These are phyloP conservation scores for Alca torda DNA, from an alignment of 2,797 vertebrate genomes.

Conservation along the genomic window DNA sequence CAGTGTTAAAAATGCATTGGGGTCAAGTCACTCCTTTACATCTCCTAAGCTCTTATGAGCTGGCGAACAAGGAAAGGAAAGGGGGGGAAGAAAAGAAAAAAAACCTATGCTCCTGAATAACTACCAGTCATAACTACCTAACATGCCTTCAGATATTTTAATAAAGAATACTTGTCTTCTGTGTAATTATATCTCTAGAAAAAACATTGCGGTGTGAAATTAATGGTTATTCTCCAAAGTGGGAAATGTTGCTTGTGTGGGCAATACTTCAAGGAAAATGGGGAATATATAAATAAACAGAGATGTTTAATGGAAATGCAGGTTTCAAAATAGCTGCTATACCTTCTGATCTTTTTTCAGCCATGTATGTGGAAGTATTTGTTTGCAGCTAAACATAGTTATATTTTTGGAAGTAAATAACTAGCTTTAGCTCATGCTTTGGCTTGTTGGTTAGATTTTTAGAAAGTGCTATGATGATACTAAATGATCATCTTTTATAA, in stretches of 20 bases:
- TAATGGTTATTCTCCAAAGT: constrained; percentile 58
- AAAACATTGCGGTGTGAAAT: constrained; percentile 58
- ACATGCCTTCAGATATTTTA: constrained; percentile 54
- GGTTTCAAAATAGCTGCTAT: constrained; percentile 63
- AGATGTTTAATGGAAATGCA: constrained; percentile 49
- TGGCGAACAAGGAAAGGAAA: constrained; percentile 1
- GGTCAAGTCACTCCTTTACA: not conserved
- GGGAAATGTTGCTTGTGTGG: constrained; percentile 55
- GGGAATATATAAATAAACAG: constrained; percentile 56
- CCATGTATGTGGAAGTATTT: constrained; percentile 48
- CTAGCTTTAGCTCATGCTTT: constrained; percentile 51
- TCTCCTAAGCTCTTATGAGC: not conserved
- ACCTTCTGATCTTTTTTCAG: constrained; percentile 65
- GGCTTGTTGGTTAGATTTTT: constrained; percentile 56
- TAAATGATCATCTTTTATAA: constrained; percentile 34
- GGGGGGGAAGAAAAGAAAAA: not conserved
- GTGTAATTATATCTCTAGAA: constrained; percentile 60
- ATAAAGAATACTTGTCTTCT: constrained; percentile 51
- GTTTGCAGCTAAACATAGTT: constrained; percentile 41
- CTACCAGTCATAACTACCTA: constrained; percentile 12
- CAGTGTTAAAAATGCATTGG: not conserved
- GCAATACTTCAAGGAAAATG: constrained; percentile 58
- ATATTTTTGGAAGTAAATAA: constrained; percentile 63
- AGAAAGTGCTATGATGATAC: constrained; percentile 30
- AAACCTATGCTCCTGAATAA: not conserved